Evolutionary conservation across 2,113 vertebrate species (phyloP).

Genomic region (Hyaena hyaena): DNA sequence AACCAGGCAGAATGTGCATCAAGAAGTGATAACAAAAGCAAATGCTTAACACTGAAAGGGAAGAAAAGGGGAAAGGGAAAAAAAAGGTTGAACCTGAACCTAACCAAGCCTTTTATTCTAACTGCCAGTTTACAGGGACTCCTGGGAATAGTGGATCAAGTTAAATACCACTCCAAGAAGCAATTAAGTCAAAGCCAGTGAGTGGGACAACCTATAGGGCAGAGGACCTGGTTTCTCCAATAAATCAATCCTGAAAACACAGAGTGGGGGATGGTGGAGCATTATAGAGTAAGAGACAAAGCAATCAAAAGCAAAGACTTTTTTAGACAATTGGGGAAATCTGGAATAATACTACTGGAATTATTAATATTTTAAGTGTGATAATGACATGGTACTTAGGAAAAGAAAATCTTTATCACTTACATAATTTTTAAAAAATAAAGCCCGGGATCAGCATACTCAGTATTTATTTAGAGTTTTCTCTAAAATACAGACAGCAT

Average conservation of each 20-base stretch:
- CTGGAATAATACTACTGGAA: neutral
- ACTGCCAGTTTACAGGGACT: neutral
- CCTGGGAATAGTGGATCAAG: neutral
- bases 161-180: neutral
- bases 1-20: neutral
- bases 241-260: neutral
- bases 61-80: neutral
- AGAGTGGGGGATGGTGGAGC: neutral
- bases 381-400: neutral
- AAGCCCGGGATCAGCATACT: neutral
- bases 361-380: neutral
- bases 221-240: neutral
- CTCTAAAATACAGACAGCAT: neutral
- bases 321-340: neutral
- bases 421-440: neutral
- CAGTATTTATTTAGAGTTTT: conserved; percentile 19
- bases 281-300: neutral
- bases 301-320: conserved; percentile 25
- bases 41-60: neutral
- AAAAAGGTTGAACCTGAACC: neutral
- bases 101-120: neutral
- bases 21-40: neutral
- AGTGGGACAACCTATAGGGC: neutral
- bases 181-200: neutral
- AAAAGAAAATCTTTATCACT: conserved; percentile 40